Evolutionary conservation across 2,888 invertebrate genomes (phyloP), one percentile per base, ranked within the genome.

Genomic region (Ceramica pisi): DNA sequence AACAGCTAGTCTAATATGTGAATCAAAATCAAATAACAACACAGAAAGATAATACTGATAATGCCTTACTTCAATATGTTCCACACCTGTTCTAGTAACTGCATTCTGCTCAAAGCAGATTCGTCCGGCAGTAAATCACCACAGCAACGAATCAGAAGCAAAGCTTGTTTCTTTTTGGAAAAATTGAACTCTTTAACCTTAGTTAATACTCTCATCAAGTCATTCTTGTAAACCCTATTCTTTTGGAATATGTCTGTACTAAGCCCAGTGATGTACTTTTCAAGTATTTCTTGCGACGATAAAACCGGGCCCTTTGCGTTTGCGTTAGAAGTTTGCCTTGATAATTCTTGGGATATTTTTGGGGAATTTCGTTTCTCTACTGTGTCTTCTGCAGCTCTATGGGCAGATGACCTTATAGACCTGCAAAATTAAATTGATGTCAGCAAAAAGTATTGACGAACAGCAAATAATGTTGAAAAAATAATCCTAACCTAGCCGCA

Each of bases 11-110:
- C n/a, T n/a, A n/a, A n/a, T n/a, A n/a, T n/a, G n/a, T n/a, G n/a
- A 14, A 48, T 38, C 19, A 31, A 21, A 6, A 48, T 23, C 14
- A 48, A 59, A 26, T 19, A 51, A 57, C 5, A 35, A 16, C 0
- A 48, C 62, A 44, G 35, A 35, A 64, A 44, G 50, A 26, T 35
- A 5, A 50, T 19, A 31, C 66, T 38, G 50, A 23, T 38, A 5
- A 21, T 14, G 31, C 12, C 91, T 91, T 90, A 96, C 96, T 92
- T 90, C 23, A 97, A 86, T 50, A 95, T 91, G 31, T 91, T 87
- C 97, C 97, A 97, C n/a, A 97, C 88, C 69, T 95, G 90, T 77
- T 96, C 92, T 23, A 96, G 96, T 10, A 97, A 86, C 59, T 89
- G 83, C 89, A 96, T 92, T 71, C 97, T 94, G 16, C 92, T 87